These are phyloP conservation scores for Tenthredo amoena DNA, from an alignment of 2,888 invertebrate genomes.

Conservation along the genomic window DNA sequence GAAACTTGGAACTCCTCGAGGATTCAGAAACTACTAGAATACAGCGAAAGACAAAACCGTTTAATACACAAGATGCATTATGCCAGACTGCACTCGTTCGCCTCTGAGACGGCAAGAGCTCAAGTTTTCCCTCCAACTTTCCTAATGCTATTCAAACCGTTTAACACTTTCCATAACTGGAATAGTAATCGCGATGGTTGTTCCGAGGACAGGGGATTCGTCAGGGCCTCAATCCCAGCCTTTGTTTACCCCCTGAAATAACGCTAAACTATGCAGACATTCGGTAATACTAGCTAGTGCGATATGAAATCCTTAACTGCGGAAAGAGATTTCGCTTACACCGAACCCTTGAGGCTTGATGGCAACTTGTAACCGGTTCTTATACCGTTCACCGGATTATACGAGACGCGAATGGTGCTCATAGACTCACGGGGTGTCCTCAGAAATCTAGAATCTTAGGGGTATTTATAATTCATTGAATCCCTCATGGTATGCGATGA, in stretches of 20 bases:
- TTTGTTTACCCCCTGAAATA: too few relatives aligned
- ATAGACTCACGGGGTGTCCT: not conserved
- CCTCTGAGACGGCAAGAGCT: not conserved
- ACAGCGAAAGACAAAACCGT: not conserved
- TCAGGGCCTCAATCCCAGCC: too few relatives aligned
- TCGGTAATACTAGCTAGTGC: too few relatives aligned
- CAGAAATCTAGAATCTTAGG: not conserved
- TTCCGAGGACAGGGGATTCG: too few relatives aligned
- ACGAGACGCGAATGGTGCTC: not conserved
- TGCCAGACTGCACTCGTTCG: not conserved
- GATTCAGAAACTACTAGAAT: not conserved
- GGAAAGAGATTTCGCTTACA: not conserved
- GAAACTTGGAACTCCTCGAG: too few relatives aligned
- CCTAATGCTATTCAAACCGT: conserved; percentile 36
- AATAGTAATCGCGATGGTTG: not conserved
- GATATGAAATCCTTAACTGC: not conserved
- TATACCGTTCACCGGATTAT: not conserved
- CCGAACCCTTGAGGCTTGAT: not conserved
- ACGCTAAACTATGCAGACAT: too few relatives aligned
- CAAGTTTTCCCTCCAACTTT: not conserved
- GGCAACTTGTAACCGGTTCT: not conserved
- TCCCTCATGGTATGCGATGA: not conserved
- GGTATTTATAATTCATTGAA: not conserved
- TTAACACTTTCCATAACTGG: conserved; percentile 9
- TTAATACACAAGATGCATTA: not conserved